phyloP scores from a whole-genome alignment of 2,888 invertebrate species.

The Andricus quercusramuli region DNA sequence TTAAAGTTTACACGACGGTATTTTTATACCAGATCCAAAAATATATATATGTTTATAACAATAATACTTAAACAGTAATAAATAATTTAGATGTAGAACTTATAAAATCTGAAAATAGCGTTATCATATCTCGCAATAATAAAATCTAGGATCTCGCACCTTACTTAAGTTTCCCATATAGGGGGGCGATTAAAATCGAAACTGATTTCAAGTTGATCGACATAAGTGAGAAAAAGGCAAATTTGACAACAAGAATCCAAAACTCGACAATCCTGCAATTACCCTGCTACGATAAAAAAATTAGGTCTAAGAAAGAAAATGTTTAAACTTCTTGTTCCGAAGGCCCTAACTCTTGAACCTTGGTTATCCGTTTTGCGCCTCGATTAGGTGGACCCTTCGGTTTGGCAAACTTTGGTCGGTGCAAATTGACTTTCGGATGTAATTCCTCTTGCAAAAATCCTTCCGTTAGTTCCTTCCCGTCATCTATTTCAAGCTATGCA shows the following conservation, averaged over 20 bases:
- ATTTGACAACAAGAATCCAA: background rate
- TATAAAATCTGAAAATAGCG: conserved; percentile 31
- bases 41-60: conserved; percentile 11
- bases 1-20: background rate
- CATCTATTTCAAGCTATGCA: conserved; percentile 93
- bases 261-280: conserved; percentile 27
- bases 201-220: conserved; percentile 11
- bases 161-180: conserved; percentile 24
- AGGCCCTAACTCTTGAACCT: conserved; percentile 77
- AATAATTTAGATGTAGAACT: conserved; percentile 33
- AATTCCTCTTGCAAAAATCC: conserved; percentile 95
- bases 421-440: conserved; percentile 93
- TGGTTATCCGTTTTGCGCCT: conserved; percentile 94
- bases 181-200: background rate
- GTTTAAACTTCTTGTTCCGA: conserved; percentile 62
- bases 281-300: conserved; percentile 24
- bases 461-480: conserved; percentile 93
- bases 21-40: conserved; percentile 24
- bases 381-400: conserved; percentile 97
- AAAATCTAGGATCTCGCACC: conserved; percentile 15
- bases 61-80: conserved; percentile 19
- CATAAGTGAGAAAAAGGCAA: background rate
- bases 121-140: conserved; percentile 23
- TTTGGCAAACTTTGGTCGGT: conserved; percentile 95
- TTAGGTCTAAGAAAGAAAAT: conserved; percentile 33